Base-by-base conservation (phyloP, 2,797 vertebrate species). In the Distichodus sexfasciatus region DNA sequence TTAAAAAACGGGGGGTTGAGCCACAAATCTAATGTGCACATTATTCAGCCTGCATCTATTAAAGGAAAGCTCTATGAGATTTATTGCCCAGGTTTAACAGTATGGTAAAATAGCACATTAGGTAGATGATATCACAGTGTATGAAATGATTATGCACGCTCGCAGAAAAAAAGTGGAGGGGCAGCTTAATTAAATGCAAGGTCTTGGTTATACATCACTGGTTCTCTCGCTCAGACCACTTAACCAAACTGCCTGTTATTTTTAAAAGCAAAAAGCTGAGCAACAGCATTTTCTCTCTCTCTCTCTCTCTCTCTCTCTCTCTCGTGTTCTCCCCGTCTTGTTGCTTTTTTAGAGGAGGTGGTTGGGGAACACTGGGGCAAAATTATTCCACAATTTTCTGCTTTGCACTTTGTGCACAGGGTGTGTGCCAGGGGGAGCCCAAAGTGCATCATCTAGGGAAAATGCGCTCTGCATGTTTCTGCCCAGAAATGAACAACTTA, bases 81-180 rank as follows among this genome's bases (percentile, higher is more conserved):
- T 91, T 90, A 91, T 91, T 72, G 63, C 85, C 78, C 76, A 73
- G 84, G 79, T 91, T 91, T 91, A 91, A 89, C 88, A 87, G 84
- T 90, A 91, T 88, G 83, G 88, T 88, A 90, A 91, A 90, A 90
- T 87, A 90, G 86, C 84, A 28, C 89, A 90, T 92, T 91, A 91
- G 85, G 89, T 87, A 89, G 89, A 91, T 91, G 87, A 91, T 90
- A 91, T 91, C 83, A 78, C 50, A 28, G 59, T 83, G 85, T 89
- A 85, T 86, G 81, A 86, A 90, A 90, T 89, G 80, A 92, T 90
- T 90, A 88, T 84, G 83, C 86, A 70, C 79, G 83, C 81, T 83
- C 79, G 80, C 72, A 82, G 81, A 82, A 84, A 85, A 79, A 74
- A 62, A 74, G 79, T 80, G 63, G 80, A 79, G 82, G 71, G 81